Evolutionary conservation across 2,797 vertebrate species (phyloP).

Genomic region (Pogoniulus pusillus): DNA sequence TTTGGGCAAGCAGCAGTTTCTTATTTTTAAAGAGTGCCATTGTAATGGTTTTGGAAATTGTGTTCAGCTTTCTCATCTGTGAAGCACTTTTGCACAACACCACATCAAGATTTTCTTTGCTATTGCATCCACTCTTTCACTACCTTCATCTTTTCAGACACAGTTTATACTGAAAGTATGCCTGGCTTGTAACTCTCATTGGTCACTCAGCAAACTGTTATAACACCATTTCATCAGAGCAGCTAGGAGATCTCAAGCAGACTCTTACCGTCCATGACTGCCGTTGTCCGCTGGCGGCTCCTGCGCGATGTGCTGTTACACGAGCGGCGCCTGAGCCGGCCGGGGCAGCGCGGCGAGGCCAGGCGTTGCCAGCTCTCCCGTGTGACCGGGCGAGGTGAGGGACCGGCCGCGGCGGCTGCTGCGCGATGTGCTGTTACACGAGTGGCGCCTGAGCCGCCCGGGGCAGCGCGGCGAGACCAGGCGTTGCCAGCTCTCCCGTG

Average conservation of each 20-base stretch:
- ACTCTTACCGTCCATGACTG: background rate
- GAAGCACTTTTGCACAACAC: background rate
- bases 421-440: background rate
- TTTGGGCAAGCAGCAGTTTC: background rate
- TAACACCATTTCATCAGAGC: background rate
- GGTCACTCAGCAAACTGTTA: background rate
- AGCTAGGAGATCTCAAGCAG: background rate
- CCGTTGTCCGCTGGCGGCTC: rapidly evolving
- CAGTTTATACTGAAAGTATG: background rate
- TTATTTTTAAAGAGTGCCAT: background rate
- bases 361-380: background rate
- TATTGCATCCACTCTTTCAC: background rate
- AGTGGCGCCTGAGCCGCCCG: background rate
- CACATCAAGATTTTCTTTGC: background rate
- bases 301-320: background rate
- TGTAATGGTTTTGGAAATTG: background rate
- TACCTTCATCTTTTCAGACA: background rate
- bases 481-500: background rate
- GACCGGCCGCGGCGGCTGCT: rapidly evolving
- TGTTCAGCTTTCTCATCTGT: background rate
- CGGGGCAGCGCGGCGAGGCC: rapidly evolving
- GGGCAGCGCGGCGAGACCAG: rapidly evolving
- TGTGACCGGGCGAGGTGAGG: background rate
- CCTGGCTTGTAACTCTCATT: background rate
- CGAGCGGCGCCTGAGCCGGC: background rate